phyloP scores from a whole-genome alignment of 2,888 invertebrate genomes.

The Shargacucullia verbasci region DNA sequence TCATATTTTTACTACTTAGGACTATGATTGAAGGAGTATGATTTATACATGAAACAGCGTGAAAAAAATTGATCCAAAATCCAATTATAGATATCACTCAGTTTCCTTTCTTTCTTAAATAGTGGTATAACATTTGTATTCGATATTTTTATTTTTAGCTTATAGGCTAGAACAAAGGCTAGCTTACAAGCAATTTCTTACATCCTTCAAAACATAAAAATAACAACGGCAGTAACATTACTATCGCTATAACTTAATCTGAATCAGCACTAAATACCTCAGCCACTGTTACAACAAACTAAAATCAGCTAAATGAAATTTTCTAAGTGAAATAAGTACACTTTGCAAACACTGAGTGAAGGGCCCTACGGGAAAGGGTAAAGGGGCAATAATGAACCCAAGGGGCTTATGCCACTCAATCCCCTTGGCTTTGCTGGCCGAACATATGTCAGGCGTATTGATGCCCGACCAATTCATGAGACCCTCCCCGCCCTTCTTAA shows the following conservation, averaged over 20 bases:
- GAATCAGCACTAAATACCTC: conserved; percentile 1
- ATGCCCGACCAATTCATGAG: conserved; percentile 58
- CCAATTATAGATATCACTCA: too few species aligned
- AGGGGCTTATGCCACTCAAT: conserved; percentile 85
- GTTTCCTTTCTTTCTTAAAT: too few species aligned
- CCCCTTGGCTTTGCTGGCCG: conserved; percentile 76
- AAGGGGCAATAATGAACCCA: conserved; percentile 83
- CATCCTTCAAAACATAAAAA: too few species aligned
- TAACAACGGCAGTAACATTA: too few species aligned
- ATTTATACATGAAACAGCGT: too few species aligned
- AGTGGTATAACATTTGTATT: too few species aligned
- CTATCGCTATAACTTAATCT: neutral
- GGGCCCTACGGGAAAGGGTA: conserved; percentile 74
- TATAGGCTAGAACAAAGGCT: too few species aligned
- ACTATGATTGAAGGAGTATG: too few species aligned
- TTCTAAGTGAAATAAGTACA: conserved; percentile 72
- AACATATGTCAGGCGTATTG: conserved; percentile 83
- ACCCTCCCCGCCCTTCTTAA: conserved; percentile 52
- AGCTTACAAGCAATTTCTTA: too few species aligned
- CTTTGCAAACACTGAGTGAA: conserved; percentile 77
- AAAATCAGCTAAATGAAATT: conserved; percentile 43
- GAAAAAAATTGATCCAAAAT: too few species aligned
- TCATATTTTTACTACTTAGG: too few species aligned
- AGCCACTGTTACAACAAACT: conserved; percentile 7
- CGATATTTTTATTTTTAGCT: too few species aligned